These are phyloP conservation scores for Hippoglossus stenolepis DNA, from an alignment of 2,113 vertebrate species.

Conservation along the genomic window DNA sequence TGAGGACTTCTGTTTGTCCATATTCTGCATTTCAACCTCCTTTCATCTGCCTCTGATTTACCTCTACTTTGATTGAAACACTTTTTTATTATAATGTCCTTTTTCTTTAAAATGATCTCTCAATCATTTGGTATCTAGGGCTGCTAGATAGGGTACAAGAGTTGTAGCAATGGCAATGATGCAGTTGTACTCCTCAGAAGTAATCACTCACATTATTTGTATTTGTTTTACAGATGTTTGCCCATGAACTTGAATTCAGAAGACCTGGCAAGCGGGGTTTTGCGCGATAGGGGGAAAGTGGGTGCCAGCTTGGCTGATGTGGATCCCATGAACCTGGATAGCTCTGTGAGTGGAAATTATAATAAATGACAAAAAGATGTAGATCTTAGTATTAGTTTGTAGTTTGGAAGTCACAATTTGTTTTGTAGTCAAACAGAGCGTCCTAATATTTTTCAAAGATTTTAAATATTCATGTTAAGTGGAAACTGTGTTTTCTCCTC, in stretches of 20 bases:
- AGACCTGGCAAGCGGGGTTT: conserved; percentile 92
- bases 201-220: neutral
- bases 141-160: neutral
- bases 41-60: neutral
- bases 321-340: conserved; percentile 97
- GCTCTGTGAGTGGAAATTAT: conserved; percentile 84
- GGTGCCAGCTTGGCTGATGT: conserved; percentile 97
- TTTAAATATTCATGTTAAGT: neutral
- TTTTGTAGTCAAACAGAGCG: neutral
- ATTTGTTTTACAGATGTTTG: conserved; percentile 86
- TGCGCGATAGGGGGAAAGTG: conserved; percentile 95
- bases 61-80: neutral
- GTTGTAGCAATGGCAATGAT: neutral
- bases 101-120: neutral
- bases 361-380: neutral
- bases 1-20: conserved; percentile 52
- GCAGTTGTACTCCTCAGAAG: neutral
- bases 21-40: neutral
- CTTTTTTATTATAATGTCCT: neutral
- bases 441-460: neutral
- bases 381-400: neutral
- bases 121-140: neutral
- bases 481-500: conserved; percentile 26
- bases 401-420: neutral
- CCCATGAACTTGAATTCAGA: conserved; percentile 96